Evolutionary conservation across 2,113 vertebrate species (phyloP).

Genomic region (Monopterus albus): DNA sequence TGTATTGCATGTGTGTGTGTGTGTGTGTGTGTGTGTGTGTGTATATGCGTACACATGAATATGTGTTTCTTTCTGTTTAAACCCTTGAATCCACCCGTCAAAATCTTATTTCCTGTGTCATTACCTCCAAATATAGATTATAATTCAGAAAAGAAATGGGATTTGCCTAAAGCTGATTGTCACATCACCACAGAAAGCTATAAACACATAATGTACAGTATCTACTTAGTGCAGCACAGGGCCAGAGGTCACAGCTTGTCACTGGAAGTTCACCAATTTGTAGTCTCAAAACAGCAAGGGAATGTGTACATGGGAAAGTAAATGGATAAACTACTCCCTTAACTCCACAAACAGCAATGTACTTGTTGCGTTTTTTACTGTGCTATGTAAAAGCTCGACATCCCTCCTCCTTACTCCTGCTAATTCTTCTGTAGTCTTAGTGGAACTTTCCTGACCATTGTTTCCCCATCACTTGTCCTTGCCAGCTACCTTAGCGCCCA

Average conservation of each 20-base stretch:
- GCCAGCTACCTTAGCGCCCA: too few relatives aligned
- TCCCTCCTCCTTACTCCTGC: too few relatives aligned
- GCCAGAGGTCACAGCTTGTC: constrained; percentile 31
- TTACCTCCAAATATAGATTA: constrained; percentile 62
- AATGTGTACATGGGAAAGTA: not conserved
- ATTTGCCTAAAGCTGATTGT: constrained; percentile 58
- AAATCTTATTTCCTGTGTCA: constrained; percentile 54
- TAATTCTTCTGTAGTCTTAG: too few relatives aligned
- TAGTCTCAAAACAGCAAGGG: not conserved
- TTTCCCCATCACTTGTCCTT: too few relatives aligned
- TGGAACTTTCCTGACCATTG: too few relatives aligned
- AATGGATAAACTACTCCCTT: not conserved
- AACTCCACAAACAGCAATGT: too few relatives aligned
- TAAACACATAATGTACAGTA: constrained; percentile 15
- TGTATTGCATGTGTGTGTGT: not conserved
- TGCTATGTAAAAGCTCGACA: too few relatives aligned
- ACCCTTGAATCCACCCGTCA: constrained; percentile 34
- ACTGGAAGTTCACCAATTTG: not conserved
- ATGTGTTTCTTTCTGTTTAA: constrained; percentile 26
- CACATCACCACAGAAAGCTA: constrained; percentile 31
- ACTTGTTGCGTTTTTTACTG: too few relatives aligned
- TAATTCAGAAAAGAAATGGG: constrained; percentile 47
- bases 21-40: constrained; percentile 9
- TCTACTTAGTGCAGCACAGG: constrained; percentile 7
- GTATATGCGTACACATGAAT: not conserved